These are phyloP conservation scores for Eumacrocentrus americanus DNA, from an alignment of 2,888 invertebrate genomes.

Conservation along the genomic window DNA sequence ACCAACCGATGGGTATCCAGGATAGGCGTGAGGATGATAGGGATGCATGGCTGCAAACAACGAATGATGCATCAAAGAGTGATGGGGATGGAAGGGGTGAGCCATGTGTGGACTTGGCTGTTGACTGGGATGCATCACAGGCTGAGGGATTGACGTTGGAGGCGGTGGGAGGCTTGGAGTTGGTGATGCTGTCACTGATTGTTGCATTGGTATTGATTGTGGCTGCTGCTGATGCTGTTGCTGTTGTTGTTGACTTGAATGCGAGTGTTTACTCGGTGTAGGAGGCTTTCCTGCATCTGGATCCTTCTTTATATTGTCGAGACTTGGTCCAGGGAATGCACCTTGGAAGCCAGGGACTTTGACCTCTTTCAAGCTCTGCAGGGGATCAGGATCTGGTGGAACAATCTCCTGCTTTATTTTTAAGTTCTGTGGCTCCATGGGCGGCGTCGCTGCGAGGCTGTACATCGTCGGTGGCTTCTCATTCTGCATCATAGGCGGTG, in stretches of 20 bases:
- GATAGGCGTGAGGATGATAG: conserved; percentile 68
- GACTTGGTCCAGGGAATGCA: conserved; percentile 70
- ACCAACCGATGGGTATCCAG: conserved; percentile 59
- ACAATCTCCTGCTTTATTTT: conserved; percentile 75
- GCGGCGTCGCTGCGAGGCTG: conserved; percentile 54
- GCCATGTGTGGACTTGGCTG: conserved; percentile 72
- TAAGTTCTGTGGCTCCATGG: conserved; percentile 72
- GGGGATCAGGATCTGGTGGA: conserved; percentile 69
- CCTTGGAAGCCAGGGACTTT: conserved; percentile 77
- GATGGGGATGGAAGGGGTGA: conserved; percentile 77
- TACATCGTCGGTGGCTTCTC: conserved; percentile 47
- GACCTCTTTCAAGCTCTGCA: conserved; percentile 80
- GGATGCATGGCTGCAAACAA: conserved; percentile 74
- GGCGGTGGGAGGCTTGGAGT: conserved; percentile 65
- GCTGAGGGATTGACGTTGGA: conserved; percentile 71
- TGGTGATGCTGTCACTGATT: conserved; percentile 56
- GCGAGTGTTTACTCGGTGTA: conserved; percentile 56
- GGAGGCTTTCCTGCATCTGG: conserved; percentile 65
- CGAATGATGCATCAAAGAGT: conserved; percentile 72
- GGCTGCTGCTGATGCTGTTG: conserved; percentile 40
- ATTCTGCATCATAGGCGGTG: conserved; percentile 37
- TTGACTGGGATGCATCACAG: conserved; percentile 77
- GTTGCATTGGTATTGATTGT: conserved; percentile 52
- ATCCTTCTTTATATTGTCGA: conserved; percentile 78
- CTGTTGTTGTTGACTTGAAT: conserved; percentile 41